Evolutionary conservation across 2,797 vertebrate genomes (phyloP).

Genomic region (Sylvilagus floridanus): DNA sequence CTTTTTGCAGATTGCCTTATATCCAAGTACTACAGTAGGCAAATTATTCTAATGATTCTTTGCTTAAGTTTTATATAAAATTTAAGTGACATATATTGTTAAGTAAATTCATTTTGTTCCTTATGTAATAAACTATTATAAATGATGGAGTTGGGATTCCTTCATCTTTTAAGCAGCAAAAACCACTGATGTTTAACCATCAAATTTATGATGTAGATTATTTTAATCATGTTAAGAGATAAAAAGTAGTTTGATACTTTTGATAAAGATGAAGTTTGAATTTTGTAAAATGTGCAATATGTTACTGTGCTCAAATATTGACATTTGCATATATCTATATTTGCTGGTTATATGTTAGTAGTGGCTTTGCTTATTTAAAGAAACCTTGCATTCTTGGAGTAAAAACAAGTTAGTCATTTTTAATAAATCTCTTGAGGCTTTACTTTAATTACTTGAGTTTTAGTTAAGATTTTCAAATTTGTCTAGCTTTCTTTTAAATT

Average conservation of each 20-base stretch:
- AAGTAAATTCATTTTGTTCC: no score
- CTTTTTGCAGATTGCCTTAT: neutral
- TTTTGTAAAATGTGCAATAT: neutral
- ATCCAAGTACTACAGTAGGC: neutral
- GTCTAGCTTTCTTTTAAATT: neutral
- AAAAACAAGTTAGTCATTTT: neutral
- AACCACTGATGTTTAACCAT: neutral
- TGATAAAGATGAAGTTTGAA: neutral
- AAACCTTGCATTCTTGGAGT: neutral
- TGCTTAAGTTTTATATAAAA: neutral
- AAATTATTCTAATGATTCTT: slow-evolving; percentile 22
- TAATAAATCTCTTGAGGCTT: neutral
- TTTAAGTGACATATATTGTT: no score
- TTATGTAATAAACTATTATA: neutral
- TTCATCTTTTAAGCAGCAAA: neutral
- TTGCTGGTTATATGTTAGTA: neutral
- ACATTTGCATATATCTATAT: neutral
- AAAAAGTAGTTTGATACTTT: slow-evolving; percentile 5
- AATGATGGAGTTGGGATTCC: neutral
- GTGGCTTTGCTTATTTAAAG: neutral
- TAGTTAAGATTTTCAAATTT: neutral
- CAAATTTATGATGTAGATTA: neutral
- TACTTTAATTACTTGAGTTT: slow-evolving; percentile 1
- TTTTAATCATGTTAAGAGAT: neutral
- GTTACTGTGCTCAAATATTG: neutral